Percentiles rank a stretch among this genome's conserved stretches.
Conservation (phyloP, 2,113 vertebrate genomes). For the Pteronura brasiliensis region DNA sequence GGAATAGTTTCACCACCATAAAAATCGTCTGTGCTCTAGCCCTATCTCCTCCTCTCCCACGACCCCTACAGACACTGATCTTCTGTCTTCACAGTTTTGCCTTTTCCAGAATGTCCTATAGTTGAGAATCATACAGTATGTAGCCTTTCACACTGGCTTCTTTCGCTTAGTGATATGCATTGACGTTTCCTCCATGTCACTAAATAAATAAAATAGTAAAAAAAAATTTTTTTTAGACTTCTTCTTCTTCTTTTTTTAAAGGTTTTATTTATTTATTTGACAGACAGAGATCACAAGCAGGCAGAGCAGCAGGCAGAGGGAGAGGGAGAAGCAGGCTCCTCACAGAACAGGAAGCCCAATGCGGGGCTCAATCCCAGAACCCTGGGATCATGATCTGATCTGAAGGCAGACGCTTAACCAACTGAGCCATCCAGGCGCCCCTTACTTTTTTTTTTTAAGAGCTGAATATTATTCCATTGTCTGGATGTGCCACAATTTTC, state of each 20-base stretch:
- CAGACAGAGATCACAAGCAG: no score
- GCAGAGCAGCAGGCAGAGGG: no score
- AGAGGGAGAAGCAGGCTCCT: no score
- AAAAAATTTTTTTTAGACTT: no score
- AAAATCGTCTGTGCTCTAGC: background rate
- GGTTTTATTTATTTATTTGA: no score
- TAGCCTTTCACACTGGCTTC: background rate
- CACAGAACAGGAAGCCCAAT: no score
- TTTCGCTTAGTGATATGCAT: background rate
- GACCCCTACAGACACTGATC: background rate
- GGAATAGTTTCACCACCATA: background rate
- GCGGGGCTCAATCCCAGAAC: no score
- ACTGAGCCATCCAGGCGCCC: no score
- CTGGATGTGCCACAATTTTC: background rate
- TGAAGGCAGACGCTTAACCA: no score
- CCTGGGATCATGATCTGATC: no score
- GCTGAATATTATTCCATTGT: background rate
- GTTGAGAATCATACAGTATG: background rate
- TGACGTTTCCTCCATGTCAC: background rate
- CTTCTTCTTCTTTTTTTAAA: no score
- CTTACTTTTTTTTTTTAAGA: background rate
- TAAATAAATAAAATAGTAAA: no score
- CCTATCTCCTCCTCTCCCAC: background rate
- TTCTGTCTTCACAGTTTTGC: background rate
- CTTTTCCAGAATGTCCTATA: background rate